Percentiles rank a stretch among this genome's conserved stretches.
phyloP scores from a whole-genome alignment of 1,140 invertebrate genomes.

The Gryon sp. region DNA sequence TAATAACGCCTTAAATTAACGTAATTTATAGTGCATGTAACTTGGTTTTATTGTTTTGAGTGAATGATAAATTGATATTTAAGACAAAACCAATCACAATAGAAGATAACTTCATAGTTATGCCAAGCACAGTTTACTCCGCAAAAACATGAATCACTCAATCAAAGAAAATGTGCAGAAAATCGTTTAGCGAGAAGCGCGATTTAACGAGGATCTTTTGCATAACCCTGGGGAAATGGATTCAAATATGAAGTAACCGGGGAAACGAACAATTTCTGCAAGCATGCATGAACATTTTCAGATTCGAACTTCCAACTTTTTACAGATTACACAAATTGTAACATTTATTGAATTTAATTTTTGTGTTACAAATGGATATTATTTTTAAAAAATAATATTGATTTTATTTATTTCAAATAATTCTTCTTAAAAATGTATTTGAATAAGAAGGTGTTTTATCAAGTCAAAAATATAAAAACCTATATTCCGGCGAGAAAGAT shows the following conservation, averaged over 20 bases:
- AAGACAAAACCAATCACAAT: conserved; percentile 55
- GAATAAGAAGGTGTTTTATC: too few relatives aligned
- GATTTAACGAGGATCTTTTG: conserved; percentile 25
- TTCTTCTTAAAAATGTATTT: too few relatives aligned
- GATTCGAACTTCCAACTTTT: too few relatives aligned
- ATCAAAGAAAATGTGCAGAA: conserved; percentile 36
- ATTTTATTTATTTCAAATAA: too few relatives aligned
- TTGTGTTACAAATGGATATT: too few relatives aligned
- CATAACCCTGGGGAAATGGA: conserved; percentile 4
- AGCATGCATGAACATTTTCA: conserved; percentile 17
- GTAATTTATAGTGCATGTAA: conserved; percentile 54
- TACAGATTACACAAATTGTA: too few relatives aligned
- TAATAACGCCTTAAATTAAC: conserved; percentile 49
- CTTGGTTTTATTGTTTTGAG: conserved; percentile 38
- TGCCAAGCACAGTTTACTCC: conserved; percentile 7
- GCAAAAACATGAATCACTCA: conserved; percentile 40
- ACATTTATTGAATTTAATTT: too few relatives aligned
- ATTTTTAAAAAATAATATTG: too few relatives aligned
- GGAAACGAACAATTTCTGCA: neutral
- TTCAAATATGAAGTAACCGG: neutral
- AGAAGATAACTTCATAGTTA: conserved; percentile 56
- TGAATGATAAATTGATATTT: conserved; percentile 55
- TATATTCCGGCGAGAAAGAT: too few relatives aligned
- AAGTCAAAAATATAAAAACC: too few relatives aligned
- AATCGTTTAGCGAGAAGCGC: conserved; percentile 30